Base-by-base conservation (phyloP, 2,888 invertebrate species). In the Calameuta filiformis region DNA sequence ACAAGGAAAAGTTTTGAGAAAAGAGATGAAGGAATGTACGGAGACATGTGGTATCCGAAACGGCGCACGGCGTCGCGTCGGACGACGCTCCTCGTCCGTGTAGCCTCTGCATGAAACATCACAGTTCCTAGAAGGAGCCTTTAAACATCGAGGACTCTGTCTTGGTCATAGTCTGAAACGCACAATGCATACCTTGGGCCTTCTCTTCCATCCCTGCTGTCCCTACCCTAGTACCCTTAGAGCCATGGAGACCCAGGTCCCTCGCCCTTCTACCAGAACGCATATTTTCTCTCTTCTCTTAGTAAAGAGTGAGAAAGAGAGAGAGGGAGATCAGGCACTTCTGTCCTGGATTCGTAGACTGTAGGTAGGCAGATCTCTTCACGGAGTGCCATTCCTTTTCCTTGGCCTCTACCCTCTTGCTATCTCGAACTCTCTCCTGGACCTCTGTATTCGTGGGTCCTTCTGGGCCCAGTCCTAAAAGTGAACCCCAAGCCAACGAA, bases 101-200 rank as follows among this genome's bases (percentile, higher is more conserved):
- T 31, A 12, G 71, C 0, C 71, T 33, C 31, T 33, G 68, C 11
- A 40, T 69, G 75, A 77, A 75, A 77, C 75, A 74, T 77, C 77
- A 75, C 75, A 77, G 68, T 77, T 77, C 77, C 71, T 56, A 74
- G 77, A 77, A 75, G 75, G 77, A 75, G 75, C 31, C 77, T 77
- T 77, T 75, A 77, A 77, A 77, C 69, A 77, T 71, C 77, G 75
- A 68, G 75, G 77, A 77, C 73, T 75, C 77, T 79, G 40, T 12
- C 74, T 40, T 73, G 73, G 56, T 77, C 69, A 30, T 75, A 35
- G 76, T 56, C 35, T 77, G 56, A 77, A 73, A 80, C 81, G 83
- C 84, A 86, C 85, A 87, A 86, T 87, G 81, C 86, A 84, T 84
- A 83, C 85, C 84, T 82, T 75, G 76, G 37, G 79, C 81, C 80